Conservation (phyloP, 2,888 invertebrate species). For the Thysanoteuthis rhombus region DNA sequence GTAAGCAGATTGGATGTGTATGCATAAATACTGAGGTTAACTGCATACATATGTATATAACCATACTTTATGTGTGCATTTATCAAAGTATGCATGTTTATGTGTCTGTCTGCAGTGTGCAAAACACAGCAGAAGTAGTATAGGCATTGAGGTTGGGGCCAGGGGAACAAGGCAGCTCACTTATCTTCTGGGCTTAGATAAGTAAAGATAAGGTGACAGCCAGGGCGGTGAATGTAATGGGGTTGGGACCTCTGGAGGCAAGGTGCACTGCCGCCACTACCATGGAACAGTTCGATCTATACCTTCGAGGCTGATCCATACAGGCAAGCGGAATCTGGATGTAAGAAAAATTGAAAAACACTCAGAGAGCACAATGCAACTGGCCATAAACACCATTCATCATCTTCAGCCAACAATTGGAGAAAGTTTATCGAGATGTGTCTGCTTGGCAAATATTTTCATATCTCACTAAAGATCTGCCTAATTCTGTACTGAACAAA, state of each 20-base stretch:
- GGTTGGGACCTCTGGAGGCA: background rate
- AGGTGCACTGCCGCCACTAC: background rate
- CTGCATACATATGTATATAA: background rate
- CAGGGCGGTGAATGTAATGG: slow-evolving; percentile 12
- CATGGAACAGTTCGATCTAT: background rate
- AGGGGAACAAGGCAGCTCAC: background rate
- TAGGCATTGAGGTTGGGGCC: background rate
- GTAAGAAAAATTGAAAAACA: background rate
- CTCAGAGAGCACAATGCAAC: slow-evolving; percentile 12
- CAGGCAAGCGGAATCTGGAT: slow-evolving; percentile 12
- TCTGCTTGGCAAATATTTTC: slow-evolving; percentile 12
- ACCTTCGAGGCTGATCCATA: background rate
- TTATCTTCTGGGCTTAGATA: slow-evolving; percentile 12
- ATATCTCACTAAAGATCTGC: background rate
- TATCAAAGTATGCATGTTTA: background rate
- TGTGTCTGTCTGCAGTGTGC: background rate
- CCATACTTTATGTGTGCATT: background rate
- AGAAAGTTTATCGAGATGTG: background rate
- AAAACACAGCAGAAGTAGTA: background rate
- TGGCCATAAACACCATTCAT: background rate
- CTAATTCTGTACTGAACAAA: background rate
- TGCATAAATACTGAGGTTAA: background rate
- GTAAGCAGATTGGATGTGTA: background rate
- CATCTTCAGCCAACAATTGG: background rate
- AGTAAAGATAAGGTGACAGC: slow-evolving; percentile 12